These are phyloP conservation scores for Brienomyrus longianalis DNA, from an alignment of 2,113 vertebrate species.

Conservation along the genomic window DNA sequence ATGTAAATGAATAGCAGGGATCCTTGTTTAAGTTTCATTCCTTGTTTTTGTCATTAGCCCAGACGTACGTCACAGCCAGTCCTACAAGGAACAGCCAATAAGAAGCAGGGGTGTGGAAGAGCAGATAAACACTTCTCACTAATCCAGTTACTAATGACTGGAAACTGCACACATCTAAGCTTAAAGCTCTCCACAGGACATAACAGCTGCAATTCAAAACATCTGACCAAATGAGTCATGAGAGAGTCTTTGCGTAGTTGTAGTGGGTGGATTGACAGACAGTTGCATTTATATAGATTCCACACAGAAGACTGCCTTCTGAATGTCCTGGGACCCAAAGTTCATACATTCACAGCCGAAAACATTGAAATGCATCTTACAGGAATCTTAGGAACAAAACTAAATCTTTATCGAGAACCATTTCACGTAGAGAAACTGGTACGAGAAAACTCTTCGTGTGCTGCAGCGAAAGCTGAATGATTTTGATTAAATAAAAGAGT, in stretches of 20 bases:
- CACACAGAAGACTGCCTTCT: background rate
- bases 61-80: background rate
- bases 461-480: background rate
- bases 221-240: background rate
- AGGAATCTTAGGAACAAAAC: background rate
- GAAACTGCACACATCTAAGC: background rate
- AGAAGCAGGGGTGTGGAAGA: background rate
- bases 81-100: background rate
- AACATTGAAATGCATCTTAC: background rate
- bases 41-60: background rate
- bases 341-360: background rate
- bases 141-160: background rate
- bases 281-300: background rate
- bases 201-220: background rate
- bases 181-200: background rate
- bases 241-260: background rate
- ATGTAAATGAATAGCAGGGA: background rate
- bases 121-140: background rate
- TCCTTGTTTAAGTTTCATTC: background rate
- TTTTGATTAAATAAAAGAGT: background rate
- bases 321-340: background rate
- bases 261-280: background rate
- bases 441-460: background rate
- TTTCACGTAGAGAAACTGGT: background rate
- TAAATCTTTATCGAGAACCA: background rate